phyloP scores from a whole-genome alignment of 2,113 vertebrate genomes.

The Polypterus senegalus region DNA sequence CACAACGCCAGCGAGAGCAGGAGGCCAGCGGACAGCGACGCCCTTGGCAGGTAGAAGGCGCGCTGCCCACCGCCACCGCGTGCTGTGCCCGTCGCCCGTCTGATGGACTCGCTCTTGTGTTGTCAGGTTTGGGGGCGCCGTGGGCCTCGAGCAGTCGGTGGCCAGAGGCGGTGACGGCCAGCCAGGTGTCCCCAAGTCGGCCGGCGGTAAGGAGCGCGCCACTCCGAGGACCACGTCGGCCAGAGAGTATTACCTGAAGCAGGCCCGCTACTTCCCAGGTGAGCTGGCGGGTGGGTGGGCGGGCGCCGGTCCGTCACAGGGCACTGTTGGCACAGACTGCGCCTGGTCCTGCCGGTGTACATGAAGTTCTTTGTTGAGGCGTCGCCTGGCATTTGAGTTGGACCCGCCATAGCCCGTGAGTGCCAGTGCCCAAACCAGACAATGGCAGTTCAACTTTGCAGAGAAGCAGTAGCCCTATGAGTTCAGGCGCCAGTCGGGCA shows the following conservation, averaged over 20 bases:
- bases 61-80: too few relatives aligned
- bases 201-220: slow-evolving; percentile 56
- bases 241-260: slow-evolving; percentile 78
- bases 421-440: too few relatives aligned
- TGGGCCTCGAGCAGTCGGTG: slow-evolving; percentile 68
- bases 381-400: too few relatives aligned
- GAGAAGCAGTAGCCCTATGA: too few relatives aligned
- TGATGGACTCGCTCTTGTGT: neutral
- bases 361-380: too few relatives aligned
- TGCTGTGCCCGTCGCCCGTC: too few relatives aligned
- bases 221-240: slow-evolving; percentile 53
- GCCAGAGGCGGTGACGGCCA: slow-evolving; percentile 48
- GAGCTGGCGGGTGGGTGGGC: slow-evolving; percentile 16
- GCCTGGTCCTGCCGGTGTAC: too few relatives aligned
- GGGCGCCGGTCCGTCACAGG: too few relatives aligned
- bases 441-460: too few relatives aligned
- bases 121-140: slow-evolving; percentile 66
- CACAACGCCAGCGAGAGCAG: slow-evolving; percentile 53
- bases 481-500: too few relatives aligned
- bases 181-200: slow-evolving; percentile 49
- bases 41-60: slow-evolving; percentile 51
- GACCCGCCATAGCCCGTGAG: too few relatives aligned
- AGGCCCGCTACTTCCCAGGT: slow-evolving; percentile 87
- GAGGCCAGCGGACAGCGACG: slow-evolving; percentile 47
- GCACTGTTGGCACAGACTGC: too few relatives aligned